Evolutionary conservation across 2,888 invertebrate species (phyloP), one percentile per base, ranked within the genome.

Genomic region (Conistra vaccinii): DNA sequence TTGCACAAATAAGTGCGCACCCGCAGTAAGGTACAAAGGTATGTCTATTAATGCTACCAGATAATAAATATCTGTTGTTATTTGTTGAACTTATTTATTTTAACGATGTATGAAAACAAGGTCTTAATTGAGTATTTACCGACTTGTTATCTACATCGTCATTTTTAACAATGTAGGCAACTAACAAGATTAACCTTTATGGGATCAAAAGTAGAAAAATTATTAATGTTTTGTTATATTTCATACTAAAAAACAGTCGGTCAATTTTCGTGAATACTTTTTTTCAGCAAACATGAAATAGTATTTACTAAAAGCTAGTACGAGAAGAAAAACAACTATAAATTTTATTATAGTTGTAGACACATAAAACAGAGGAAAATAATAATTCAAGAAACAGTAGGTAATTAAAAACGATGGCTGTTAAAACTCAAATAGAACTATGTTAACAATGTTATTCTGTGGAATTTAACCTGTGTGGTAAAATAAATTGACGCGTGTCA

Each of bases 1-100:
- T 51, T 57, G 42, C 0, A 32, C 72, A 80, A 73, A 83, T 71
- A 75, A 65, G 20, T 69, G 48, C 60, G 45, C 45, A 26, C 7
- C 57, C n/a, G 48, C 48, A 45, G 23, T 60, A 26, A 61, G 53
- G 70, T 70, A 75, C 81, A 83, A 84, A 81, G 81, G 81, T 84
- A 72, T 53, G 51, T 42, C 20, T 69, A 63, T 68, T 61, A 62
- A 53, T 53, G 69, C 39, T 78, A 39, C 29, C 53, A 78, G 76
- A 73, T 84, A 70, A 70, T 67, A 68, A 29, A 76, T 70, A 58
- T 76, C 67, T 63, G 48, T 72, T 80, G 48, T 72, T 80, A 53
- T 68, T 76, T 79, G 9, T 71, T 63, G 48, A 51, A 48, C 7
- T 29, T 61, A 42, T 48, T 58, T 61, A 29, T n/a, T 10, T 35